Conservation (phyloP, 2,113 vertebrate genomes). For the Cercopithecus mona region DNA sequence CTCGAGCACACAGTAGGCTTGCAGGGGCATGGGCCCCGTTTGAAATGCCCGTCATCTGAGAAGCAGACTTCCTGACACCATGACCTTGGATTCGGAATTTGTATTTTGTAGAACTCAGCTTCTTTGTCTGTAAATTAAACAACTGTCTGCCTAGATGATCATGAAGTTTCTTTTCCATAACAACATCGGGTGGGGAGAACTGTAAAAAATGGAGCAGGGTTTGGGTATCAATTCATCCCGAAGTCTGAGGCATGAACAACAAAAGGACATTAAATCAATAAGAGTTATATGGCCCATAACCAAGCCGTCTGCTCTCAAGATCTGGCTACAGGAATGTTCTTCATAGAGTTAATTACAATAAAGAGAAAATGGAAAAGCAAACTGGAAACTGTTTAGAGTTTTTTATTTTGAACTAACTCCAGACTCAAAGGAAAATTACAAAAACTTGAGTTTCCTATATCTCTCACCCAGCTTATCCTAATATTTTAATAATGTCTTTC, state of each 20-base stretch:
- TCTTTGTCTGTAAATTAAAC: not conserved
- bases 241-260: not conserved
- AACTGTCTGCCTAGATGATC: not conserved
- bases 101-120: not conserved
- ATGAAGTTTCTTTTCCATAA: not conserved
- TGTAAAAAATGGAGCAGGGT: not conserved
- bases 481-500: not conserved
- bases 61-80: not conserved
- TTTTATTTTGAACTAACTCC: not conserved
- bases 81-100: not conserved
- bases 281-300: not conserved
- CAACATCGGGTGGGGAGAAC: not conserved
- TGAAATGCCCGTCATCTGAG: not conserved
- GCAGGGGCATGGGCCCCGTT: not conserved
- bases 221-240: not conserved
- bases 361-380: conserved; percentile 6
- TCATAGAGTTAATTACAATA: not conserved
- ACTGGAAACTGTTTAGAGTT: not conserved
- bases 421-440: not conserved
- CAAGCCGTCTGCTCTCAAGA: not conserved
- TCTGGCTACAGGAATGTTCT: not conserved
- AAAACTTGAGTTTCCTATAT: not conserved
- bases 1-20: too few species aligned
- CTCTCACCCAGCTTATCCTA: not conserved
- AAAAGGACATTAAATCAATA: not conserved